phyloP scores from a whole-genome alignment of 2,113 vertebrate genomes.

The Asarcornis scutulata region DNA sequence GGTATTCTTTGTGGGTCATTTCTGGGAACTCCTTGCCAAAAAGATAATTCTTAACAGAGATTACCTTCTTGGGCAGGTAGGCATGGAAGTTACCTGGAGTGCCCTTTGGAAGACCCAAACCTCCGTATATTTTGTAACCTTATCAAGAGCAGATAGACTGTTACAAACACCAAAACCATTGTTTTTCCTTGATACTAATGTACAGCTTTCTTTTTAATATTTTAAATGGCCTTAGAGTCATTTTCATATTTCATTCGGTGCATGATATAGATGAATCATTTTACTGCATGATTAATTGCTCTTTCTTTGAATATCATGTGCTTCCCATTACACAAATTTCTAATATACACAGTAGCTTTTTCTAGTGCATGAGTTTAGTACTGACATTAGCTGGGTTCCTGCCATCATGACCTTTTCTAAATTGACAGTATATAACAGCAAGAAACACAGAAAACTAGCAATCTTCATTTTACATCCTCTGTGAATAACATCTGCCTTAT shows the following conservation, averaged over 20 bases:
- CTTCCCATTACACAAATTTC: not conserved
- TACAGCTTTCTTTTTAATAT: not conserved
- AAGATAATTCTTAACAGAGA: not conserved
- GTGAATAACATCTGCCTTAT: not conserved
- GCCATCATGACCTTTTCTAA: not conserved
- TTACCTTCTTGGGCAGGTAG: not conserved
- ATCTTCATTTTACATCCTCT: not conserved
- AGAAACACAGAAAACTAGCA: not conserved
- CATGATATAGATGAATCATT: not conserved
- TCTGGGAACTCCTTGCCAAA: accelerated
- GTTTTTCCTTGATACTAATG: not conserved
- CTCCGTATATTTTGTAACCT: not conserved
- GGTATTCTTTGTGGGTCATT: not conserved
- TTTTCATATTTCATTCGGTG: not conserved
- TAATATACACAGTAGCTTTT: not conserved
- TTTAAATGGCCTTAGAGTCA: not conserved
- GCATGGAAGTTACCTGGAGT: not conserved
- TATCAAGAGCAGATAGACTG: not conserved
- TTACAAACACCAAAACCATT: not conserved
- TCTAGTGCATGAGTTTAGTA: not conserved
- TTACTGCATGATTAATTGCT: not conserved
- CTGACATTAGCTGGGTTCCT: not conserved
- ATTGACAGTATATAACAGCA: not conserved
- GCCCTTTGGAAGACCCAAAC: not conserved
- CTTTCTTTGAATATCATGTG: not conserved